A percentile compares a stretch with the other conserved stretches of the same genome.
Conservation (phyloP, 2,888 invertebrate species). For the Philaethria dido region DNA sequence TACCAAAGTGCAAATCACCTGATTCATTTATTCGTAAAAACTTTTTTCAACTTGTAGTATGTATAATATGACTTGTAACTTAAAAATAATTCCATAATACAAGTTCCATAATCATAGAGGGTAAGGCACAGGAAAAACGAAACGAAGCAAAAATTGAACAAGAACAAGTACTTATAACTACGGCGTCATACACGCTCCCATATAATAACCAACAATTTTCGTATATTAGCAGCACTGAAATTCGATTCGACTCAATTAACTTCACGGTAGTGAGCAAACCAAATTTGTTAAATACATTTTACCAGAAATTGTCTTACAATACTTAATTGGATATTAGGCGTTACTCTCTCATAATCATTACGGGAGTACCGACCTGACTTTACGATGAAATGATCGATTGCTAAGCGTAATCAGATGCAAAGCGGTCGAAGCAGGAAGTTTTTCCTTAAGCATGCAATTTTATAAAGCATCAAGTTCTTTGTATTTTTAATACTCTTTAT, state of each 20-base stretch:
- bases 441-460: constrained; percentile 68
- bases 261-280: constrained; percentile 63
- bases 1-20: neutral
- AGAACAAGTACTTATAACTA: constrained; percentile 38
- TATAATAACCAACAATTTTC: constrained; percentile 57
- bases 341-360: constrained; percentile 71
- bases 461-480: constrained; percentile 33
- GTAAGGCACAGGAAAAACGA: constrained; percentile 15
- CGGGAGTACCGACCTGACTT: constrained; percentile 46
- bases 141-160: constrained; percentile 27
- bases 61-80: constrained; percentile 6
- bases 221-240: constrained; percentile 41
- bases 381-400: constrained; percentile 69
- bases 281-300: constrained; percentile 61
- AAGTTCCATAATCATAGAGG: constrained; percentile 16
- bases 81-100: neutral
- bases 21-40: neutral
- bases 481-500: neutral
- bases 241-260: constrained; percentile 60
- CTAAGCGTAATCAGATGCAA: constrained; percentile 61
- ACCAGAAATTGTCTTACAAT: constrained; percentile 59
- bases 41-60: neutral
- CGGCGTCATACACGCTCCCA: constrained; percentile 61
- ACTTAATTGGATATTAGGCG: constrained; percentile 68
- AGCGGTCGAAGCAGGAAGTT: constrained; percentile 52